Conservation (phyloP, 2,888 invertebrate species). For the Pristionchus exspectatus region DNA sequence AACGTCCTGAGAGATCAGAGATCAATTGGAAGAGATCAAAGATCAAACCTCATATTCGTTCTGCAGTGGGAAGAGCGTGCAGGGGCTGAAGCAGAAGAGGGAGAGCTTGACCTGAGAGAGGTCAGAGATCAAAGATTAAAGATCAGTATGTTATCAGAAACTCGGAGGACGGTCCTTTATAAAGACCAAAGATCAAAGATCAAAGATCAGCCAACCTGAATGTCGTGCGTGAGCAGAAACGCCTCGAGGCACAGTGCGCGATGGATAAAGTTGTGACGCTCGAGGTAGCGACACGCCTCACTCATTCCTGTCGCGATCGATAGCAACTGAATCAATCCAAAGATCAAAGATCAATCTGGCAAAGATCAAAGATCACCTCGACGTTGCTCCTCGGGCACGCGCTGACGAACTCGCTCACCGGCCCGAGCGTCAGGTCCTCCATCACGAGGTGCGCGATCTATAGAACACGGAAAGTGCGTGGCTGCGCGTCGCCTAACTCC, state of each 20-base stretch:
- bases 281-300: conserved; percentile 60
- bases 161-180: not conserved
- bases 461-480: not conserved
- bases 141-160: too few species aligned
- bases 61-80: conserved; percentile 51
- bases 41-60: conserved; percentile 55
- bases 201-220: conserved; percentile 49
- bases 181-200: conserved; percentile 44
- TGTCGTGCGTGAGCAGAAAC: conserved; percentile 57
- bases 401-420: conserved; percentile 56
- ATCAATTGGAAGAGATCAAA: conserved; percentile 20
- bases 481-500: not conserved
- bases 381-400: conserved; percentile 45
- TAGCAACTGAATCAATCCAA: conserved; percentile 53
- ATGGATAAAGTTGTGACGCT: conserved; percentile 59
- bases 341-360: conserved; percentile 28
- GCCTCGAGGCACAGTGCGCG: conserved; percentile 57
- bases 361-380: conserved; percentile 51
- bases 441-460: conserved; percentile 29
- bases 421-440: conserved; percentile 48
- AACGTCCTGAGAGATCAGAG: conserved; percentile 56
- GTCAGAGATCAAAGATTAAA: conserved; percentile 33
- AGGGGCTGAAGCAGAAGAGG: conserved; percentile 57
- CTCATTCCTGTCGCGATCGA: conserved; percentile 57
- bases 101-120: conserved; percentile 59